Base-by-base conservation (phyloP, 2,797 vertebrate genomes). In the Cynopterus sphinx region DNA sequence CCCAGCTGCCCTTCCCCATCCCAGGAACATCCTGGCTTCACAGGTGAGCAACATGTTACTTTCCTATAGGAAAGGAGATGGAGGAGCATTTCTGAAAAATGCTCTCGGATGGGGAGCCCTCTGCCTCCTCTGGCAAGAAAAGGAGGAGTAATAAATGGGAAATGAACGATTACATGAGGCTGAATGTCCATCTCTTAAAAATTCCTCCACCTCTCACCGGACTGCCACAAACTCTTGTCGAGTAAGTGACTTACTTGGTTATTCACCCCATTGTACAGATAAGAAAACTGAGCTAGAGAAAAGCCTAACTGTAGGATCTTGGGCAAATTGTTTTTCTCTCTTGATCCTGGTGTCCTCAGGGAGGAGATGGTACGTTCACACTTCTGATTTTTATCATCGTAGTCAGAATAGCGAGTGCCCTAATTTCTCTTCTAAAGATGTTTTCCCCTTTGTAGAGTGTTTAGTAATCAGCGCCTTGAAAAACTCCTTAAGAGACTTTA, bases 401-500 rank as follows among this genome's bases (percentile, higher is more conserved):
- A 86, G 22, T 53, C 83, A 83, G 88, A 91, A 61, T 36, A 84
- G 79, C 46, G 41, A 51, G 75, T 94, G 49, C 85, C 84, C 77
- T 96, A 84, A 96, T 96, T 95, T 97, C 53, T 70, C 70, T 84
- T 94, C 57, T 92, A 97, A 97, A 98, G 90, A 95, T 96, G 95
- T 96, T 98, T 97, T 95, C 96, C 95, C 96, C 39, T 97, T 95
- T 96, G 96, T 77, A 95, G 75, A 93, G 78, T 95, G 68, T 96
- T 98, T 96, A 97, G 86, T 77, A 95, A 95, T 98, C 96, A 96
- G 94, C 79, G 82, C 90, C 95, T 95, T 92, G 82, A 74, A 97
- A 97, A 95, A 94, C 87, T 94, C 97, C 96, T 97, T 97, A 95
- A 88, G 96, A 97, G 96, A 96, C 57, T 95, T 94, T 97, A 95